phyloP scores from a whole-genome alignment of 2,888 invertebrate species.

The Torymus texanus region DNA sequence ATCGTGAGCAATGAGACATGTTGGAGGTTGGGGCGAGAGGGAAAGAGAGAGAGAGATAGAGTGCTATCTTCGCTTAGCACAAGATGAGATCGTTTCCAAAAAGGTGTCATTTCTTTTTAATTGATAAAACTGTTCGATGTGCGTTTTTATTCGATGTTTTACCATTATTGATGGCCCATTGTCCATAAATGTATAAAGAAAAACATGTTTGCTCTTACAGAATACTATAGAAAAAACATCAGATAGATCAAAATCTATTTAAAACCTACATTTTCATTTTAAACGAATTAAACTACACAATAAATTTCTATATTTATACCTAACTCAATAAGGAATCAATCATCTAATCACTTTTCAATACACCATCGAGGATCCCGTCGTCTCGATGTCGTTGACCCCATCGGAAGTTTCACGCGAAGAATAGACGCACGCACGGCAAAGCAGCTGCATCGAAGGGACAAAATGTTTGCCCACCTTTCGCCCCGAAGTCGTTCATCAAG shows the following conservation, averaged over 20 bases:
- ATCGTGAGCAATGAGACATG: constrained; percentile 32
- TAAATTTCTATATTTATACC: too few species aligned
- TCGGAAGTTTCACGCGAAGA: not conserved
- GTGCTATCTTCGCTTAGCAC: not conserved
- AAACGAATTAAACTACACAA: too few species aligned
- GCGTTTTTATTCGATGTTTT: too few species aligned
- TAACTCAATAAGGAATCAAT: too few species aligned
- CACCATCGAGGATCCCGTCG: not conserved
- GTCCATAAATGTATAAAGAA: too few species aligned
- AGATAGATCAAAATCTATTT: too few species aligned
- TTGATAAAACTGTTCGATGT: not conserved
- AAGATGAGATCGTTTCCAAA: constrained; percentile 16
- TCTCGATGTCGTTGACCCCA: constrained; percentile 12
- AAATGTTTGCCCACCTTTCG: constrained; percentile 49
- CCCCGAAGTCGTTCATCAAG: constrained; percentile 48
- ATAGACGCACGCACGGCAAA: not conserved
- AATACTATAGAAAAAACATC: too few species aligned
- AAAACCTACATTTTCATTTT: too few species aligned
- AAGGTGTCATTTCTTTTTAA: constrained; percentile 12
- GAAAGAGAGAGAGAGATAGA: not conserved
- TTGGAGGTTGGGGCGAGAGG: not conserved
- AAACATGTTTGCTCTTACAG: too few species aligned
- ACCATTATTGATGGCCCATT: too few species aligned
- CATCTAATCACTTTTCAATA: too few species aligned
- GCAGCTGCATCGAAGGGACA: constrained; percentile 13